Evolutionary conservation across 2,113 vertebrate genomes (phyloP), one percentile per base, ranked within the genome.

Genomic region (Corythornis madagascariensis): DNA sequence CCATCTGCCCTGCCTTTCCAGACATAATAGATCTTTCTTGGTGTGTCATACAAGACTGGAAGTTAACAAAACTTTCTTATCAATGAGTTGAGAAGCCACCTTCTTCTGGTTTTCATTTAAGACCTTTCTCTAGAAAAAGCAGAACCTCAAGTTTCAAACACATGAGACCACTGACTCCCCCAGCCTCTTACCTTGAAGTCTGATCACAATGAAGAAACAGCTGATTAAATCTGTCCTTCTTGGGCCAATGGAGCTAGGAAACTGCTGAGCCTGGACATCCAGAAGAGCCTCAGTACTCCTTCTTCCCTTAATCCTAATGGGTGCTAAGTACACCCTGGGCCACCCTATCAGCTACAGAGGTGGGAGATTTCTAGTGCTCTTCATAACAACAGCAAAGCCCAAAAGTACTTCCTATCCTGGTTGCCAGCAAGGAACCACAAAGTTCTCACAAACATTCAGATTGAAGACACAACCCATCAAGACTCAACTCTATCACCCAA

Each of bases 101-200:
- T 66, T 83, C 26, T 33, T 25, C 63, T 33, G 28, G 38, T 48
- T 80, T 59, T 9, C 20, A n/a, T 13, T 53, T 86, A 26, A 5
- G 24, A n/a, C 29, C 14, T 63, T 40, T 48, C 15, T 22, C 43
- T 65, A 7, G 22, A 40, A 18, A 28, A 5, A 5, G 7, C 35
- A 57, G 16, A 7, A 1, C 10, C 6, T 1, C 45, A 89, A 63
- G 11, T 20, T 59, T 20, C 38, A 50, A 10, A 4, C 2, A 3
- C 1, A 0, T 17, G 33, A 42, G 18, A 63, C 4, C 14, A 11
- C 7, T 8, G 52, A 40, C 8, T 47, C 18, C 24, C 6, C 0
- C 25, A 67, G 33, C 1, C 17, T 84, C 83, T 69, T 90, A 57
- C 76, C 70, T 84, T 50, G 24, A 24, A 78, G 2, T 45, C 20